Conservation (phyloP, 2,113 vertebrate species). For the Tyto alba region DNA sequence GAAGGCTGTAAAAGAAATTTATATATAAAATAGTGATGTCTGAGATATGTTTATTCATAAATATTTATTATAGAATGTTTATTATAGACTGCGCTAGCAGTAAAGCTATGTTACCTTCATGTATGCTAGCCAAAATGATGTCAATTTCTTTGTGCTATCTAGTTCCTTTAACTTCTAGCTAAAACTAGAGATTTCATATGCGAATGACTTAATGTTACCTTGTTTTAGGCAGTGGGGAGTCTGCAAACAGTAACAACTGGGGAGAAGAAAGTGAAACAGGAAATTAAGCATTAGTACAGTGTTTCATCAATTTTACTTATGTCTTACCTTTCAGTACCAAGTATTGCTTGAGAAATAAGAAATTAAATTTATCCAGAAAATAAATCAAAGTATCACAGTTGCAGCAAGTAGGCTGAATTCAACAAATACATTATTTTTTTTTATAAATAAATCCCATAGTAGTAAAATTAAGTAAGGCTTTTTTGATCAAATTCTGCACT, state of each 20-base stretch:
- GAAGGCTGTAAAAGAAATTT: background rate
- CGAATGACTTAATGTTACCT: background rate
- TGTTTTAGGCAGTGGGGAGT: background rate
- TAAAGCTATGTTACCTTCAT: background rate
- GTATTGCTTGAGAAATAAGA: background rate
- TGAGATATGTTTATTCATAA: background rate
- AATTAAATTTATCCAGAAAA: background rate
- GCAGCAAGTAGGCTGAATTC: background rate
- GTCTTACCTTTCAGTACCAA: background rate
- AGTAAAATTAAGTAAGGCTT: background rate
- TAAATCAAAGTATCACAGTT: background rate
- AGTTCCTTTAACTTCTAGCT: background rate
- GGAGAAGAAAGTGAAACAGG: background rate
- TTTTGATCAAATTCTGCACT: background rate
- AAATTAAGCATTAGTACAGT: background rate
- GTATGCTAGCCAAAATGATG: background rate
- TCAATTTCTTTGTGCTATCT: background rate
- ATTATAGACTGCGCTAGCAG: background rate
- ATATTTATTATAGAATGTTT: background rate
- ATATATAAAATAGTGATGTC: background rate
- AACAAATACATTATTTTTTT: background rate
- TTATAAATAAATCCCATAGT: background rate
- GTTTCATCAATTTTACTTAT: background rate
- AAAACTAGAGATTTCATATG: background rate
- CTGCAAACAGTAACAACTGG: background rate